Evolutionary conservation across 2,888 invertebrate species (phyloP), one percentile per base, ranked within the genome.

Genomic region (Oxystoma pomonae): DNA sequence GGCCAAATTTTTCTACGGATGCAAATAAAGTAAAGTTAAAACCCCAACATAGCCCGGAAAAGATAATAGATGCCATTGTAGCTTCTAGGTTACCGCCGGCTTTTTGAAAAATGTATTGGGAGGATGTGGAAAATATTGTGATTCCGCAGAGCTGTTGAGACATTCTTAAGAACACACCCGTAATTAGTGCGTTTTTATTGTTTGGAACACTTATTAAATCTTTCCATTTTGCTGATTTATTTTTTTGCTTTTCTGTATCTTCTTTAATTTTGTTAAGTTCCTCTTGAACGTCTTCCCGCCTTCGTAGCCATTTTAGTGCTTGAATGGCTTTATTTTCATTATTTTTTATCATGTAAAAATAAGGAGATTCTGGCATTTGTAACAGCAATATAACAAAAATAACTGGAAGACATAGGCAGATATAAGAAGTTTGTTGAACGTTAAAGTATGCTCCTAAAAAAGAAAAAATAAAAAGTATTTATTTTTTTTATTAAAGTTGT

Each of bases 391-490:
- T 50, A 12, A 50, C n/a, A n/a, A 50, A 50, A n/a, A 50, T 50
- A 12, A 50, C 50, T 9, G 50, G 50, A 50, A 50, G n/a, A 9
- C 50, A 9, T 9, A 50, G 9, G n/a, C 50, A 50, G 12, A 50
- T n/a, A n/a, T 50, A 50, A 12, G 50, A 9, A 9, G 50, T 50
- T 20, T 76, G 78, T 67, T 75, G 73, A 78, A 86, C 83, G 65
- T 81, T 76, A 19, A 83, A 83, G 74, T 81, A 84, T 2, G 84
- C 83, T 17, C 86, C 86, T 69, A 86, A 81, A 55, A 55, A 9
- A 55, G 12, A 17, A 55, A n/a, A n/a, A n/a, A n/a, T n/a, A n/a
- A n/a, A n/a, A n/a, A n/a, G n/a, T n/a, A n/a, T n/a, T n/a, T n/a
- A n/a, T n/a, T n/a, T n/a, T n/a, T n/a, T n/a, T n/a, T n/a, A n/a